A percentile compares a stretch with the other conserved stretches of the same genome.
Conservation (phyloP, 2,113 vertebrate species). For the Drymodes brunneopygia region DNA sequence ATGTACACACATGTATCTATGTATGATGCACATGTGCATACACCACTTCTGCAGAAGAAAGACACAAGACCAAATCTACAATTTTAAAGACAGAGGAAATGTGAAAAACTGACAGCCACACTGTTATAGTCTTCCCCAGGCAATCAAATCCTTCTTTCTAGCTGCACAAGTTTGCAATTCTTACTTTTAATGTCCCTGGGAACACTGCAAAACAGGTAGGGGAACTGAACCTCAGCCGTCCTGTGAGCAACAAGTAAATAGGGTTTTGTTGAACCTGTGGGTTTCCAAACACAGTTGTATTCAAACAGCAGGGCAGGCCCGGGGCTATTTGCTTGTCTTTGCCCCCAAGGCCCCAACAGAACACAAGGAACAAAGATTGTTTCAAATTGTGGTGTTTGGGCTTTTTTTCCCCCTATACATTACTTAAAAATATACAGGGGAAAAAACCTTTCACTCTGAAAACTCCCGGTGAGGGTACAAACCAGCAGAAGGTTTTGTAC, state of each 20-base stretch:
- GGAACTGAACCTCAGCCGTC: not conserved
- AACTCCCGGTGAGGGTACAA: accelerated
- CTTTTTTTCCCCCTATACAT: not conserved
- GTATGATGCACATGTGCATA: accelerated
- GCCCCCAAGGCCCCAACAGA: not conserved
- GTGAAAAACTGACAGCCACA: not conserved
- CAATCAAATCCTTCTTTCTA: not conserved
- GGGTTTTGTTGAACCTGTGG: not conserved
- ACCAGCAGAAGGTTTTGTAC: not conserved
- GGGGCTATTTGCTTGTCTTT: not conserved
- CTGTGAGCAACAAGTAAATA: not conserved
- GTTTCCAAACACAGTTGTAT: not conserved
- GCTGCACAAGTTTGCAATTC: not conserved
- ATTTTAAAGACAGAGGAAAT: not conserved
- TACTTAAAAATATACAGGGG: not conserved
- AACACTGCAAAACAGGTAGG: not conserved
- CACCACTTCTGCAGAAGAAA: not conserved
- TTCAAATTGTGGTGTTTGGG: not conserved
- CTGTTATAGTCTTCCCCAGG: not conserved
- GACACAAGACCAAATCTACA: not conserved
- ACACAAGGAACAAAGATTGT: not conserved
- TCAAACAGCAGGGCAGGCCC: not conserved
- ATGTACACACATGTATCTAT: accelerated
- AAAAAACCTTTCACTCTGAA: not conserved
- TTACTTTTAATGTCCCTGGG: not conserved